phyloP scores from a whole-genome alignment of 2,113 vertebrate species.

The Tretioscincus oriximinensis region DNA sequence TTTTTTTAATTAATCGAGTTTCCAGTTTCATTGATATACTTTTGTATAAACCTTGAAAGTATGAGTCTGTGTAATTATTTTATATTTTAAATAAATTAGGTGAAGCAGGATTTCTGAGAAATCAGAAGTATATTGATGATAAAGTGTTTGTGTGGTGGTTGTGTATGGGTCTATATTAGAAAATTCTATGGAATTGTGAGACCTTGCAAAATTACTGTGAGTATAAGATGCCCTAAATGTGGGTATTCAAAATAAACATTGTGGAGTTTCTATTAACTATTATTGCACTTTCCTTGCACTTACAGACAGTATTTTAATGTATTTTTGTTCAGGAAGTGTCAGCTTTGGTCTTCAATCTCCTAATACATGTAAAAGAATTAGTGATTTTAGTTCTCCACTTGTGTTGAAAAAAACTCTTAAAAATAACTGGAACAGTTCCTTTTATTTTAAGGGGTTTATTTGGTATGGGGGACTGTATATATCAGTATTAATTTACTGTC shows the following conservation, averaged over 20 bases:
- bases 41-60: slow-evolving; percentile 68
- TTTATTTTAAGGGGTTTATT: not conserved
- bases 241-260: not conserved
- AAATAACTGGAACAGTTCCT: not conserved
- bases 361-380: not conserved
- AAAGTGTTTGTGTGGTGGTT: slow-evolving; percentile 21
- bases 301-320: not conserved
- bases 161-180: slow-evolving; percentile 8
- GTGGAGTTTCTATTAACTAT: not conserved
- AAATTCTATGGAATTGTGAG: not conserved
- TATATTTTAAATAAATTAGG: slow-evolving; percentile 68
- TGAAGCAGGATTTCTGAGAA: slow-evolving; percentile 63
- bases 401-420: not conserved
- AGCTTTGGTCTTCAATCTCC: not conserved
- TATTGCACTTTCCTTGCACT: not conserved
- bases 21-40: slow-evolving; percentile 61
- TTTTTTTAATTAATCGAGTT: slow-evolving; percentile 54
- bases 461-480: not conserved
- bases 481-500: not conserved
- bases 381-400: not conserved
- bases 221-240: not conserved
- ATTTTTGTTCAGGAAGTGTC: not conserved
- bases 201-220: not conserved
- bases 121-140: slow-evolving; percentile 55
- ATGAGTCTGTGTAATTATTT: slow-evolving; percentile 67